Conservation (phyloP, 53 echinoderm and acorn worm species). For the Crossaster papposus region DNA sequence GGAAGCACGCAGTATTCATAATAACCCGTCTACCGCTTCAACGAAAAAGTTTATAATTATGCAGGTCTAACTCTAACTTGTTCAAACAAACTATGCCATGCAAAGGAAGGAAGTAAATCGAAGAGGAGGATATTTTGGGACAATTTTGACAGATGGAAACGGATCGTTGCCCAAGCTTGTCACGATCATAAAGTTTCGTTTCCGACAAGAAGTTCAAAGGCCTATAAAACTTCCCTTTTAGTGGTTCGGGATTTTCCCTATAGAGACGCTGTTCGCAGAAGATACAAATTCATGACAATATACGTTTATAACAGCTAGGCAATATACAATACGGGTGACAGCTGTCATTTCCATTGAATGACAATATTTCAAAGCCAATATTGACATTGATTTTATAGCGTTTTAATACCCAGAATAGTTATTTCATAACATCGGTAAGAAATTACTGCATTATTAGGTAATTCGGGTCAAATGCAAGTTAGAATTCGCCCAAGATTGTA, state of each 20-base stretch:
- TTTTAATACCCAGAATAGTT: too few relatives aligned
- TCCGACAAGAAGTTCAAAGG: background rate
- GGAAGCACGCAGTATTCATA: too few relatives aligned
- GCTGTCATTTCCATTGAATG: too few relatives aligned
- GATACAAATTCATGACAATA: background rate
- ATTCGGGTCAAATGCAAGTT: too few relatives aligned
- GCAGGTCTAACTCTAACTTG: background rate
- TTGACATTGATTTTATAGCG: too few relatives aligned
- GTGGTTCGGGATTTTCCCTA: background rate
- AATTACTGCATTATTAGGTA: too few relatives aligned
- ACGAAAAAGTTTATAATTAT: background rate
- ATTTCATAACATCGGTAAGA: too few relatives aligned
- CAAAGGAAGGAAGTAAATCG: background rate
- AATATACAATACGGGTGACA: too few relatives aligned
- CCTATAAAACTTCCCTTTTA: background rate
- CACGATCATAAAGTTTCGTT: background rate
- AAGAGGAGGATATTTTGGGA: background rate
- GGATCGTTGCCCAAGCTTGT: background rate
- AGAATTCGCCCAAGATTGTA: too few relatives aligned
- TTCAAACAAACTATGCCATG: background rate
- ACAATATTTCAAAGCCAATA: too few relatives aligned
- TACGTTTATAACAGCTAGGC: too few relatives aligned
- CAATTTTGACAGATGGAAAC: background rate
- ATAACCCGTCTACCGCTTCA: background rate
- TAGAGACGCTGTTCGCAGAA: background rate